Conservation (phyloP, 1,140 invertebrate genomes). For the Drosophila carrolli region DNA sequence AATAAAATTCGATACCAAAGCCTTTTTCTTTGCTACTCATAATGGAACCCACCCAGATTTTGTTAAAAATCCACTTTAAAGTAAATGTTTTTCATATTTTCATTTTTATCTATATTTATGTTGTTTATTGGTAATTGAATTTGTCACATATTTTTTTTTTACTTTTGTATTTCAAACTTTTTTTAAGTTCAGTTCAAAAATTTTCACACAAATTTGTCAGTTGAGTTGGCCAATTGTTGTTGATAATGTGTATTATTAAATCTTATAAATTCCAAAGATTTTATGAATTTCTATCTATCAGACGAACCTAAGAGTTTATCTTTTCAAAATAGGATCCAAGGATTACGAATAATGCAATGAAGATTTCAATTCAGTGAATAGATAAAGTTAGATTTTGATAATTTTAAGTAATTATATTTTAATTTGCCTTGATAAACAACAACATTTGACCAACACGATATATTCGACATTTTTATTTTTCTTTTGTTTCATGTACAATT, state of each 20-base stretch:
- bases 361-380: too few relatives aligned
- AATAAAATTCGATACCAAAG: conserved; percentile 84
- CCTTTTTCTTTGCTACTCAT: conserved; percentile 74
- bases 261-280: conserved; percentile 2
- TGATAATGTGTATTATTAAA: conserved; percentile 8
- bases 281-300: too few relatives aligned
- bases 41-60: conserved; percentile 69
- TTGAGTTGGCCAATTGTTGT: conserved; percentile 44
- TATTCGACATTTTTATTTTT: conserved; percentile 30
- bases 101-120: conserved; percentile 22
- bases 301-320: too few relatives aligned
- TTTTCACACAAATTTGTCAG: conserved; percentile 57
- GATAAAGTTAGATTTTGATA: too few relatives aligned
- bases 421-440: conserved; percentile 18
- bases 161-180: conserved; percentile 43
- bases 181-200: conserved; percentile 60
- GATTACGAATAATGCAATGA: too few relatives aligned
- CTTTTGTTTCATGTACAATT: conserved; percentile 54
- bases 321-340: too few relatives aligned
- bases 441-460: conserved; percentile 31
- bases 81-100: too few relatives aligned
- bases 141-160: conserved; percentile 59
- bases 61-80: conserved; percentile 43
- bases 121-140: conserved; percentile 69
- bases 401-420: conserved; percentile 5